Evolutionary conservation across 2,888 invertebrate genomes (phyloP).

Genomic region (Heliconius hortense): DNA sequence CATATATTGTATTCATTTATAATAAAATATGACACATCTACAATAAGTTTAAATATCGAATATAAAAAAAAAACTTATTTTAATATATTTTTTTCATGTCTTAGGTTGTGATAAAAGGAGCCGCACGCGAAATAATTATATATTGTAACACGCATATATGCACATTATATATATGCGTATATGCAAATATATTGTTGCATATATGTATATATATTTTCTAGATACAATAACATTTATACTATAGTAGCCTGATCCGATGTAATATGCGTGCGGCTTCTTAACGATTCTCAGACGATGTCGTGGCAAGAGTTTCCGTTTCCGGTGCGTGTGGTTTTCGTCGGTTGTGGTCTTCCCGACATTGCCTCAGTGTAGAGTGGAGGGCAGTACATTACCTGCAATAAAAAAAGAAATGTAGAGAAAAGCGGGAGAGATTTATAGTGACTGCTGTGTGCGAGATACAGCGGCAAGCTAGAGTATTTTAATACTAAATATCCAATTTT

Average conservation of each 20-base stretch:
- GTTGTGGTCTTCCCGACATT: constrained; percentile 75
- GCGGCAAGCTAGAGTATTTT: no score
- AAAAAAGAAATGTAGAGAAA: constrained; percentile 28
- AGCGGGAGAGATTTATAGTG: not conserved
- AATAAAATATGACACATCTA: constrained; percentile 2
- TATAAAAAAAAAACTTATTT: not conserved
- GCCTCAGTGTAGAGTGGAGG: constrained; percentile 74
- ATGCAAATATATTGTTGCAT: not conserved
- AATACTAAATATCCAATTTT: no score
- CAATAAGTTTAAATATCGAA: not conserved
- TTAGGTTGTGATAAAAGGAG: constrained; percentile 18
- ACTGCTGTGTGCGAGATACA: no score
- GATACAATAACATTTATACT: constrained; percentile 52
- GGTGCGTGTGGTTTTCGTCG: constrained; percentile 86
- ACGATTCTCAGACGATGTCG: constrained; percentile 77
- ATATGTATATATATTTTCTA: not conserved
- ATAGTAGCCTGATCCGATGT: constrained; percentile 63
- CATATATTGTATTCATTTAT: not conserved
- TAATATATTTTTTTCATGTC: not conserved
- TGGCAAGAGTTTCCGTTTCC: constrained; percentile 86
- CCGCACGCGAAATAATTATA: constrained; percentile 33
- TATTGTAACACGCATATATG: not conserved
- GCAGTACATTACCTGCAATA: constrained; percentile 81
- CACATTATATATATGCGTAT: not conserved
- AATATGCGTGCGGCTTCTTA: constrained; percentile 62